Base-by-base conservation (phyloP, 2,113 vertebrate genomes). In the Silurus asotus region DNA sequence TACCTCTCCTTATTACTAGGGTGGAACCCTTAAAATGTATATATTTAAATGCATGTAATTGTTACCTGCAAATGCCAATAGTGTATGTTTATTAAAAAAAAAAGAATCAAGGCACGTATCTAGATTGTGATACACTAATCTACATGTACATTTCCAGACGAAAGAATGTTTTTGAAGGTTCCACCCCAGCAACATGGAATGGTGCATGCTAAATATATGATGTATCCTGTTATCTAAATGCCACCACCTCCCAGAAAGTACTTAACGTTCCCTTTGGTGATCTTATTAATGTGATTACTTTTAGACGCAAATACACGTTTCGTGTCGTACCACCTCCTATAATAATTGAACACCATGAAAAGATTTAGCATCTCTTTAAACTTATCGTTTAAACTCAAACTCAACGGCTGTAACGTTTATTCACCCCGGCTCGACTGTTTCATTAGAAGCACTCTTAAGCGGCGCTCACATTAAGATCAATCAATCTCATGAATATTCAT, bases 401-500 rank as follows among this genome's bases (percentile, higher is more conserved):
- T 10, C 79, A 81, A 23, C n/a, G 88, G 59, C 55, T 61, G 25
- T 56, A 82, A 86, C 82, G 79, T 87, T 89, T 84, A 87, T 87
- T 89, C 65, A 80, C 72, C 55, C 53, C 37, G 78, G 65, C 64
- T 49, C n/a, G 28, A 53, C 84, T 81, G 67, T 87, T 37, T 88
- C 83, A 80, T 88, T 78, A 87, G 49, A 28, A 51, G 53, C 82
- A 83, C 49, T 76, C 55, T 23, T 64, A 45, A 83, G 83, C 53
- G 55, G 65, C 69, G 79, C 59, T 83, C 82, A 84, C 20, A 84
- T 85, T 81, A 82, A 84, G 80, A 87, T 89, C 79, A 83, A 58
- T 81, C 62, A 61, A 76, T 10, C 65, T 88, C 86, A 88, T 89
- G 84, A 90, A 89, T 91, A 88, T 88, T 86, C 84, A 82, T 48